A percentile compares a stretch with the other conserved stretches of the same genome.
Evolutionary conservation across 2,797 vertebrate genomes (phyloP).

Genomic region (Tapirus indicus): DNA sequence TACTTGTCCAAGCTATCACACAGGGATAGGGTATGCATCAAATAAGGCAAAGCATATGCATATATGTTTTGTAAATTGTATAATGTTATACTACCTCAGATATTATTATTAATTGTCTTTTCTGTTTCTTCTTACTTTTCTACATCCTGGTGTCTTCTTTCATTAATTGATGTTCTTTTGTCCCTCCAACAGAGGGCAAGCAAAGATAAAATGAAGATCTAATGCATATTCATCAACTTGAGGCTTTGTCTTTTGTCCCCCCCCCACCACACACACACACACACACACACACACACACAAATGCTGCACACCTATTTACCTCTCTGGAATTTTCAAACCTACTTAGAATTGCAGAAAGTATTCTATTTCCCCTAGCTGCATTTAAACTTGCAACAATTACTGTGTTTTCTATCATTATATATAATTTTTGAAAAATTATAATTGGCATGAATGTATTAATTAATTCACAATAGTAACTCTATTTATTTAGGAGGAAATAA

Average conservation of each 20-base stretch:
- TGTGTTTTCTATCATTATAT: slow-evolving; percentile 8
- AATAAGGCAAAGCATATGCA: not conserved
- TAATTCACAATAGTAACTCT: slow-evolving; percentile 49
- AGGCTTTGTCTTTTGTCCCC: not conserved
- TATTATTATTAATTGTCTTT: not conserved
- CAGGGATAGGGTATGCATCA: not conserved
- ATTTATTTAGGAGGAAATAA: slow-evolving; percentile 62
- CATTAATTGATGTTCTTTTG: not conserved
- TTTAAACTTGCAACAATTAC: slow-evolving; percentile 41
- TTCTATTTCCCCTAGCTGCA: slow-evolving; percentile 20
- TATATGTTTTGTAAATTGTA: not conserved
- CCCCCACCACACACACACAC: not conserved
- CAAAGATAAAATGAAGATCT: not conserved
- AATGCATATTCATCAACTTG: not conserved
- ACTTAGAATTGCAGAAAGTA: slow-evolving; percentile 17
- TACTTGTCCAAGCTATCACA: not conserved
- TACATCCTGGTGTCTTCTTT: not conserved
- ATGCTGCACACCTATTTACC: not conserved
- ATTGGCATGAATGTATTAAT: slow-evolving; percentile 58
- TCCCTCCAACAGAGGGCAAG: not conserved
- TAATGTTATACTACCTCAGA: not conserved
- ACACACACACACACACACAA: not conserved
- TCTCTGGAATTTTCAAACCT: slow-evolving; percentile 46
- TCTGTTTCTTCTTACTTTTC: not conserved
- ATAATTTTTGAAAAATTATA: slow-evolving; percentile 59